These are phyloP conservation scores for Catotricha subobsoleta DNA, from an alignment of 2,888 invertebrate species.

Conservation along the genomic window DNA sequence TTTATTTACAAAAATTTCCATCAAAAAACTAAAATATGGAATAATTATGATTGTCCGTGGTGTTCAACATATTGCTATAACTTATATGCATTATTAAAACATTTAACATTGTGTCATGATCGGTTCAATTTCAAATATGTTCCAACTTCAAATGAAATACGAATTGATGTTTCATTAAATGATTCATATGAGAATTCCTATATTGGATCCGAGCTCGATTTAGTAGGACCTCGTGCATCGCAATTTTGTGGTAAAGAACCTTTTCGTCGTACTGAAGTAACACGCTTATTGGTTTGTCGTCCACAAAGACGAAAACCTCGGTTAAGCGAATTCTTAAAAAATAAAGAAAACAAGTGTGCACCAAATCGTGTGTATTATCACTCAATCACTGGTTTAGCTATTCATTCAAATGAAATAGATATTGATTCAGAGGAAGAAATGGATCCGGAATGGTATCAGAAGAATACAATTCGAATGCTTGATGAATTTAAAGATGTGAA, in stretches of 20 bases:
- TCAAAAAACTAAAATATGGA: constrained; percentile 1
- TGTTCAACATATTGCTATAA: constrained; percentile 78
- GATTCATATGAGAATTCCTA: constrained; percentile 87
- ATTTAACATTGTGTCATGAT: constrained; percentile 82
- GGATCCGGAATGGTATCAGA: constrained; percentile 84
- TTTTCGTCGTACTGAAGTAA: constrained; percentile 41
- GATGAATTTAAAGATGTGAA: constrained; percentile 98
- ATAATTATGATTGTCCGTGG: constrained; percentile 87
- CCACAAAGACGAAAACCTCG: constrained; percentile 37
- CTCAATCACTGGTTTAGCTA: constrained; percentile 81
- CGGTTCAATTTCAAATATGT: constrained; percentile 79
- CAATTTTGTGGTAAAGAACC: constrained; percentile 50
- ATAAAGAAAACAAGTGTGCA: constrained; percentile 69
- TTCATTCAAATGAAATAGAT: constrained; percentile 86
- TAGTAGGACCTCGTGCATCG: constrained; percentile 49
- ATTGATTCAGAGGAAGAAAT: constrained; percentile 87
- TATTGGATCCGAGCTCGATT: constrained; percentile 83
- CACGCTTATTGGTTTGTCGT: constrained; percentile 42
- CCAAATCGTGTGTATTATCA: constrained; percentile 79
- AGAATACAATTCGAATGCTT: constrained; percentile 93
- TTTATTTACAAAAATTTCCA: constrained; percentile 1
- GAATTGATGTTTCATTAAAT: constrained; percentile 89
- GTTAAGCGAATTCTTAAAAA: constrained; percentile 64
- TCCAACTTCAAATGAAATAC: constrained; percentile 33
- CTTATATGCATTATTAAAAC: constrained; percentile 78